Evolutionary conservation across 2,888 invertebrate genomes (phyloP).

Genomic region (Crocallis elinguaria): DNA sequence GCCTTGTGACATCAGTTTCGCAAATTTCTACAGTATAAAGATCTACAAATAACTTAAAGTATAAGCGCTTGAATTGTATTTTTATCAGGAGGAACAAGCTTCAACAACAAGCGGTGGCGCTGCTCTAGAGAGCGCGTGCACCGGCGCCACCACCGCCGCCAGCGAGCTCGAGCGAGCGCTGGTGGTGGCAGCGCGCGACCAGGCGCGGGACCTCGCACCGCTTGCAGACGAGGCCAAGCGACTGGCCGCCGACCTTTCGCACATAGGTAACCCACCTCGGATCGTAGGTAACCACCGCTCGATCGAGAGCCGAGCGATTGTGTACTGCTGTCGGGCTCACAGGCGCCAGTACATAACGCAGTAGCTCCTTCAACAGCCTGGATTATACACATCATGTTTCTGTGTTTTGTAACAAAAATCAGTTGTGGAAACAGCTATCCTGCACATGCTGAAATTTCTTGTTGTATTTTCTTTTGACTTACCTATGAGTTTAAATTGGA

Average conservation of each 20-base stretch:
- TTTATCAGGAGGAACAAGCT: constrained; percentile 70
- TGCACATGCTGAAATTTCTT: too few species aligned
- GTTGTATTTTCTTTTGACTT: neutral
- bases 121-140: constrained; percentile 84
- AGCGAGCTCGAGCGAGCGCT: constrained; percentile 92
- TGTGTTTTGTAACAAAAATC: neutral
- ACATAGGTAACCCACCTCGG: constrained; percentile 78
- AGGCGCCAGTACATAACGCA: constrained; percentile 7
- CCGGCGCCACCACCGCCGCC: constrained; percentile 91
- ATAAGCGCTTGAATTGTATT: neutral
- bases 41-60: too few species aligned
- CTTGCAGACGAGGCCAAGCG: constrained; percentile 77
- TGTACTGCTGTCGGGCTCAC: constrained; percentile 30
- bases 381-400: constrained; percentile 5
- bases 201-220: constrained; percentile 75
- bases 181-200: constrained; percentile 86
- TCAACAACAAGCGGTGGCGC: constrained; percentile 69
- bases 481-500: neutral
- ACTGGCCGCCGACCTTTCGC: constrained; percentile 77
- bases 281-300: constrained; percentile 65
- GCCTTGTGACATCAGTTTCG: too few species aligned
- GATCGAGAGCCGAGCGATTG: constrained; percentile 52
- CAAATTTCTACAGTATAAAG: too few species aligned
- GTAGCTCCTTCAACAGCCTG: constrained; percentile 6
- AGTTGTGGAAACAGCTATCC: neutral